These are phyloP conservation scores for Drosophila ochracea DNA, from an alignment of 2,888 invertebrate species.

Conservation along the genomic window DNA sequence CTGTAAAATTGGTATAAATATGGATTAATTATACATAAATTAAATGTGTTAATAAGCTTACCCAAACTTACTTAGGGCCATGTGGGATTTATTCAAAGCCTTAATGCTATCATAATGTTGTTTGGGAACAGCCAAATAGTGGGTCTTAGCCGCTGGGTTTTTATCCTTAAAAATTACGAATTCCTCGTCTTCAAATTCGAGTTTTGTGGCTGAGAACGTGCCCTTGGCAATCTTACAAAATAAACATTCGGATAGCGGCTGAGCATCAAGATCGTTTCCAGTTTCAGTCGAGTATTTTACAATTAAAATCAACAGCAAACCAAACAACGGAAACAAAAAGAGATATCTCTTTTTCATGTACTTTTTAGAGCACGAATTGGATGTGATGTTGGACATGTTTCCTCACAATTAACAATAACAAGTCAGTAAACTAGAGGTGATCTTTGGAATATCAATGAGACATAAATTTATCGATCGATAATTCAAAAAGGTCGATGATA, in stretches of 20 bases:
- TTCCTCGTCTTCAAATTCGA: slow-evolving; percentile 90
- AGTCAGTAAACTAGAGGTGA: slow-evolving; percentile 4
- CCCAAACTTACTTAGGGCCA: slow-evolving; percentile 88
- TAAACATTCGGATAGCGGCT: slow-evolving; percentile 86
- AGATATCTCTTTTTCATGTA: slow-evolving; percentile 27
- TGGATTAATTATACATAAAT: not conserved
- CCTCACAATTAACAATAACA: slow-evolving; percentile 14
- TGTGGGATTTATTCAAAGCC: slow-evolving; percentile 88
- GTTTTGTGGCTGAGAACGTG: slow-evolving; percentile 86
- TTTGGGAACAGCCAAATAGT: slow-evolving; percentile 92
- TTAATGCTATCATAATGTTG: slow-evolving; percentile 91
- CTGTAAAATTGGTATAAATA: slow-evolving; percentile 85
- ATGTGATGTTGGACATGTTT: slow-evolving; percentile 19
- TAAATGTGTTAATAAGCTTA: slow-evolving; percentile 7
- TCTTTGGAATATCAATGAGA: slow-evolving; percentile 1
- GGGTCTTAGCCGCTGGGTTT: slow-evolving; percentile 92
- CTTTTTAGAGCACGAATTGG: not conserved
- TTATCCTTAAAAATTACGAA: slow-evolving; percentile 93
- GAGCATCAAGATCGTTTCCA: not conserved
- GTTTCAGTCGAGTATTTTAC: slow-evolving; percentile 24
- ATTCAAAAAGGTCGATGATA: not conserved
- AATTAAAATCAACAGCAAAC: slow-evolving; percentile 8
- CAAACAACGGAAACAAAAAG: slow-evolving; percentile 1
- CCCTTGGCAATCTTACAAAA: slow-evolving; percentile 91
- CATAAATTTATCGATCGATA: slow-evolving; percentile 4